Evolutionary conservation across 1,140 invertebrate species (phyloP).

Genomic region (Centruroides vittatus): DNA sequence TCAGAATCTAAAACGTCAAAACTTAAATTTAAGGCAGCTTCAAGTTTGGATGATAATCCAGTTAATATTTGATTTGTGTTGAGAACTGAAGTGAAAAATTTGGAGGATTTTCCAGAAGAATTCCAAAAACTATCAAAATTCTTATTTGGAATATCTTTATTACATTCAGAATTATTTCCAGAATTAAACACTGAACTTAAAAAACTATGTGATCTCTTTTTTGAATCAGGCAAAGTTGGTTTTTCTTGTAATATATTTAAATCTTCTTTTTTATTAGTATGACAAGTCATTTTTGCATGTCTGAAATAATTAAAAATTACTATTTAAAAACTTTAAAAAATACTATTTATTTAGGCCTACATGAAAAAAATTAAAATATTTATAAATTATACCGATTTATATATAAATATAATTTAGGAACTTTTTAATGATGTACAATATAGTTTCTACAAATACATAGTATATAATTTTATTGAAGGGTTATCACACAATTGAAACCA

Average conservation of each 20-base stretch:
- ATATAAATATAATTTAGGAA: too few relatives aligned
- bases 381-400: too few relatives aligned
- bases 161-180: neutral
- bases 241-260: neutral
- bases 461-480: too few relatives aligned
- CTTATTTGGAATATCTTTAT: neutral
- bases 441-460: too few relatives aligned
- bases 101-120: neutral
- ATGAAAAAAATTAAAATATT: too few relatives aligned
- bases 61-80: constrained; percentile 9
- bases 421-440: too few relatives aligned
- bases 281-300: too few relatives aligned
- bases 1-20: constrained; percentile 14
- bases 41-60: constrained; percentile 13
- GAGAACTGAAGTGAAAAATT: constrained; percentile 7
- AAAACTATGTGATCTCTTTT: constrained; percentile 8
- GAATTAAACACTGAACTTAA: constrained; percentile 12
- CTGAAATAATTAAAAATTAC: too few relatives aligned
- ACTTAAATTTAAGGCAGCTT: constrained; percentile 14
- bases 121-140: neutral
- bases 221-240: neutral
- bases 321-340: too few relatives aligned
- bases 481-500: too few relatives aligned
- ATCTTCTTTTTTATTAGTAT: too few relatives aligned
- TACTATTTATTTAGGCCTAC: too few relatives aligned